Conservation (phyloP, 2,113 vertebrate species). For the Lepisosteus oculatus region DNA sequence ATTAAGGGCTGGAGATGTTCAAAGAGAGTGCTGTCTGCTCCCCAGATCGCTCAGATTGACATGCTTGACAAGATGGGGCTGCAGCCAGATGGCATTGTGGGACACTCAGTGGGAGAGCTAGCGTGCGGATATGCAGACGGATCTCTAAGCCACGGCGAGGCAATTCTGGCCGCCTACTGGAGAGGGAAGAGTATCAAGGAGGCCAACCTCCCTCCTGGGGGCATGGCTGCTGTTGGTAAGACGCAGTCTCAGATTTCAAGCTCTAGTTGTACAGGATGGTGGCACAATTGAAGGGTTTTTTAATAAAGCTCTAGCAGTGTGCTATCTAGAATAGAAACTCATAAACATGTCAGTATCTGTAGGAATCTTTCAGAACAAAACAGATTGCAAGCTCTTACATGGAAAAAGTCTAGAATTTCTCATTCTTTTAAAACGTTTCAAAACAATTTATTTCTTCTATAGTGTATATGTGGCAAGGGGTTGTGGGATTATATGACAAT, state of each 20-base stretch:
- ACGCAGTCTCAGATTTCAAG: not conserved
- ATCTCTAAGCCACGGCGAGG: conserved; percentile 82
- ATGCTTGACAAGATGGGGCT: conserved; percentile 80
- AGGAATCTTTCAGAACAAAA: too few species aligned
- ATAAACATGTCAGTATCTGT: too few species aligned
- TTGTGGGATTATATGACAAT: too few species aligned
- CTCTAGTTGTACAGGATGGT: too few species aligned
- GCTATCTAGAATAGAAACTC: too few species aligned
- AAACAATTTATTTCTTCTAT: too few species aligned
- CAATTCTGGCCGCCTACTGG: conserved; percentile 87
- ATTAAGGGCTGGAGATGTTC: not conserved
- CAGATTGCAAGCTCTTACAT: too few species aligned
- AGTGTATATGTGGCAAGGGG: too few species aligned
- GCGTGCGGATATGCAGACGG: conserved; percentile 93
- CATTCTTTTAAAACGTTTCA: too few species aligned
- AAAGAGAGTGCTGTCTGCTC: not conserved
- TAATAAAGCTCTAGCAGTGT: too few species aligned
- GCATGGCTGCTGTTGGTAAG: conserved; percentile 95
- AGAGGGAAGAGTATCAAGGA: conserved; percentile 89
- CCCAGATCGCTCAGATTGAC: conserved; percentile 89
- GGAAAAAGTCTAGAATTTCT: too few species aligned
- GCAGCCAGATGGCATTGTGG: conserved; percentile 84
- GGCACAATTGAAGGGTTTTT: too few species aligned
- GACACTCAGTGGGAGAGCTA: conserved; percentile 91
- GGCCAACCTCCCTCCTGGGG: conserved; percentile 76